A percentile compares a stretch with the other conserved stretches of the same genome.
phyloP scores from a whole-genome alignment of 2,888 invertebrate species.

The Lasioglossum marginatum region DNA sequence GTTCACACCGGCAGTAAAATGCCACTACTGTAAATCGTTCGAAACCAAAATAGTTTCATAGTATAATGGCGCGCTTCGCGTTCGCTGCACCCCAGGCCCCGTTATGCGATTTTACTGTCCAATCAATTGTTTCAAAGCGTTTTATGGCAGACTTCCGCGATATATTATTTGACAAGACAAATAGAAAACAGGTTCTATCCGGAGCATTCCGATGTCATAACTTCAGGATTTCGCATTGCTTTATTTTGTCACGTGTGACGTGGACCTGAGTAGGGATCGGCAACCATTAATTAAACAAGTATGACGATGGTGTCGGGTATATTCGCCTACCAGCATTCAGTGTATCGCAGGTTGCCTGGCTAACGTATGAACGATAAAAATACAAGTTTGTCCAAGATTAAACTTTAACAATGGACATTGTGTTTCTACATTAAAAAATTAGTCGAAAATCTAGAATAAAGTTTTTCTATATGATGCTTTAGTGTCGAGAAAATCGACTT shows the following conservation, averaged over 20 bases:
- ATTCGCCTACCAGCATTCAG: not conserved
- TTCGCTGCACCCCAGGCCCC: not conserved
- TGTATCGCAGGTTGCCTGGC: not conserved
- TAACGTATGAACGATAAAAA: not conserved
- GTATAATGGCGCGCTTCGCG: not conserved
- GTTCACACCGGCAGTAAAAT: not conserved
- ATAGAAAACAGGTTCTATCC: conserved; percentile 9
- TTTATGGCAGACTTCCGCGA: not conserved
- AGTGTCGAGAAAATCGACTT: not conserved
- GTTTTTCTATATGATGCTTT: not conserved
- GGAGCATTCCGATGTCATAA: not conserved
- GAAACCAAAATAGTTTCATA: not conserved
- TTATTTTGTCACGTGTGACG: conserved; percentile 1
- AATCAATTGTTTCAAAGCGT: conserved; percentile 5
- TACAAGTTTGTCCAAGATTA: not conserved
- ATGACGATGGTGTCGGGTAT: not conserved
- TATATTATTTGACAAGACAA: not conserved
- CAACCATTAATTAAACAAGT: conserved; percentile 20
- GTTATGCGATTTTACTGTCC: not conserved
- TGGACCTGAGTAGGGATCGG: not conserved
- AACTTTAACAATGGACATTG: not conserved
- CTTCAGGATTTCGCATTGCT: not conserved
- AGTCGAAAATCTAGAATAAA: not conserved
- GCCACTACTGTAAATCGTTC: not conserved
- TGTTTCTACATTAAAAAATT: not conserved